Evolutionary conservation across 2,888 invertebrate genomes (phyloP).

Genomic region (Amphiduros pacificus): DNA sequence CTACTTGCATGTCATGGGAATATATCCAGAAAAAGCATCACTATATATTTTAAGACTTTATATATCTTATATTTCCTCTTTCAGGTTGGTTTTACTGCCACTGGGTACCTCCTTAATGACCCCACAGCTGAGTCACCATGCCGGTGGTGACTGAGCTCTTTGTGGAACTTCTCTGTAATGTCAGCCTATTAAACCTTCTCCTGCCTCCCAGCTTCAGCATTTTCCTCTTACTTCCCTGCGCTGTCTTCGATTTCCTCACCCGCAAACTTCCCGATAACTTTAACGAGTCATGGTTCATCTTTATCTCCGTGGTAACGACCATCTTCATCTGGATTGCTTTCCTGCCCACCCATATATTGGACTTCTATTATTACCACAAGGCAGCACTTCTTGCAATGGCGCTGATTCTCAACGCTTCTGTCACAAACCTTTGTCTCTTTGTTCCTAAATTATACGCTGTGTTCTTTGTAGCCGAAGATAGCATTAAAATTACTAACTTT

Average conservation of each 20-base stretch:
- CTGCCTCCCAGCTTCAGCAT: constrained; percentile 33
- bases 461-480: constrained; percentile 10
- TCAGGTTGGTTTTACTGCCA: background rate
- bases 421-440: constrained; percentile 22
- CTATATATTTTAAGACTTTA: background rate
- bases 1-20: too few species aligned
- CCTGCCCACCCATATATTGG: constrained; percentile 23
- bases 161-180: constrained; percentile 39
- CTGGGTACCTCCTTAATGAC: background rate
- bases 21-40: background rate
- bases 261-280: constrained; percentile 29
- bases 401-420: constrained; percentile 22
- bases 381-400: constrained; percentile 23
- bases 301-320: constrained; percentile 27
- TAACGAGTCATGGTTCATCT: constrained; percentile 31
- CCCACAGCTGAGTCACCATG: constrained; percentile 2
- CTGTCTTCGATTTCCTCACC: constrained; percentile 25
- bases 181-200: constrained; percentile 35
- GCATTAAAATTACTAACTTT: constrained; percentile 1
- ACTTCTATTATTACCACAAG: constrained; percentile 23
- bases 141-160: constrained; percentile 31
- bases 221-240: constrained; percentile 20
- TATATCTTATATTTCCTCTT: background rate
- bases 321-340: constrained; percentile 29
- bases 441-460: constrained; percentile 26